Conservation (phyloP, 2,113 vertebrate genomes). For the Origma solitaria region DNA sequence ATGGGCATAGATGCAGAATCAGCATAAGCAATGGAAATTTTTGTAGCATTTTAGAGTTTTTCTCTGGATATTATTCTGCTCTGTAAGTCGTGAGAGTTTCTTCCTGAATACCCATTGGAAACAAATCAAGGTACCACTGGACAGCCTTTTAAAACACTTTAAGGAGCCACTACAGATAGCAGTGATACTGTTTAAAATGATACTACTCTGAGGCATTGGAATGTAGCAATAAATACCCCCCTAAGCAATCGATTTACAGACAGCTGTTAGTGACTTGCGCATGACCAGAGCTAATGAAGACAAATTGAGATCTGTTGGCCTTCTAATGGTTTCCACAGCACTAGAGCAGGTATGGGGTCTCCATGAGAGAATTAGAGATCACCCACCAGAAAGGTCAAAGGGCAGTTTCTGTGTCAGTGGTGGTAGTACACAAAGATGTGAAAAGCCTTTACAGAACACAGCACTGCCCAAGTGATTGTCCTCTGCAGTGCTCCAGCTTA, state of each 20-base stretch:
- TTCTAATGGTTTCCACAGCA: not conserved
- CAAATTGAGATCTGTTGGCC: not conserved
- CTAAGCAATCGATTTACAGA: not conserved
- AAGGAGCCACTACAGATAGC: accelerated
- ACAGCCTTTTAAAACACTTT: not conserved
- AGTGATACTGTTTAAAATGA: not conserved
- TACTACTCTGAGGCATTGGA: not conserved
- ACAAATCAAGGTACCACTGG: not conserved
- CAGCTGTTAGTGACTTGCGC: not conserved
- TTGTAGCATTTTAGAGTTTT: not conserved
- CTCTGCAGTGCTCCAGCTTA: not conserved
- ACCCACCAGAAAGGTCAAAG: not conserved
- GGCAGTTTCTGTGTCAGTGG: not conserved
- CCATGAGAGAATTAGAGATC: not conserved
- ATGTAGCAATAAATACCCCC: not conserved
- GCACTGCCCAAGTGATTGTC: not conserved
- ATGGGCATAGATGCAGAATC: not conserved
- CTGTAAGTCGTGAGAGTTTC: accelerated
- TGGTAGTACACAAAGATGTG: not conserved
- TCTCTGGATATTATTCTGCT: not conserved
- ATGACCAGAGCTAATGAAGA: not conserved
- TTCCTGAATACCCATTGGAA: not conserved
- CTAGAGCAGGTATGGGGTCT: not conserved
- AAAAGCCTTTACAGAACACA: not conserved
- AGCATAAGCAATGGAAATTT: not conserved